Percentiles rank a stretch among this genome's conserved stretches.
These are phyloP conservation scores for Leptinotarsa texana DNA, from an alignment of 1,140 invertebrate genomes.

Conservation along the genomic window DNA sequence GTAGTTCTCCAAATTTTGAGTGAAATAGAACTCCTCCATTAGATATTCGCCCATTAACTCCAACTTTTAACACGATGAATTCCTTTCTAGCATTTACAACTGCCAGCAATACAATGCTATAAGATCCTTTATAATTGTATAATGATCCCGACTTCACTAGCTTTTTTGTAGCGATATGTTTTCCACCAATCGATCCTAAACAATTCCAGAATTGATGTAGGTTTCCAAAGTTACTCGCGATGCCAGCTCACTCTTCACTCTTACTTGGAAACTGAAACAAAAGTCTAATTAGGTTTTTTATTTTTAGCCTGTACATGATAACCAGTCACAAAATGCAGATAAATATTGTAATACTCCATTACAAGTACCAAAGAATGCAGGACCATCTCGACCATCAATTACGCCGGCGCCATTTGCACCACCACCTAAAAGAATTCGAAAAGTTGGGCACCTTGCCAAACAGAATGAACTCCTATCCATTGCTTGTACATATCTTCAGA, in stretches of 20 bases:
- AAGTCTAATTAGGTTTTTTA: not conserved
- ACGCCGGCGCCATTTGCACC: not conserved
- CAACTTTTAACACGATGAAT: conserved; percentile 14
- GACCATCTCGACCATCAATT: not conserved
- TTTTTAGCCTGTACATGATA: not conserved
- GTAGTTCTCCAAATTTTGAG: conserved; percentile 10
- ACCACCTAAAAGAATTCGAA: not conserved
- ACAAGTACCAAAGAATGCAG: not conserved
- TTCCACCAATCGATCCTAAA: conserved; percentile 6
- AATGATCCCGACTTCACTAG: not conserved
- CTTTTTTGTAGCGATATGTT: conserved; percentile 17
- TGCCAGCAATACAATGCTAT: conserved; percentile 10
- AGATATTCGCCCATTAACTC: conserved; percentile 7
- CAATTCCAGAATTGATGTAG: conserved; percentile 1
- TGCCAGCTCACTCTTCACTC: not conserved
- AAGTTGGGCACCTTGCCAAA: conserved; percentile 5
- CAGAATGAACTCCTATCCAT: not conserved
- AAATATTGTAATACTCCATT: not conserved
- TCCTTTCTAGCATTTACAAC: conserved; percentile 5
- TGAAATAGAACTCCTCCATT: not conserved
- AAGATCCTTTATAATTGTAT: conserved; percentile 19
- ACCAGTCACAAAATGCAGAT: not conserved
- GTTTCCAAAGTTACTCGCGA: not conserved
- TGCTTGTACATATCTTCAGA: not conserved
- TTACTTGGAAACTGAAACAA: not conserved